phyloP scores from a whole-genome alignment of 2,888 invertebrate genomes.

The Dicyrtoma fusca region DNA sequence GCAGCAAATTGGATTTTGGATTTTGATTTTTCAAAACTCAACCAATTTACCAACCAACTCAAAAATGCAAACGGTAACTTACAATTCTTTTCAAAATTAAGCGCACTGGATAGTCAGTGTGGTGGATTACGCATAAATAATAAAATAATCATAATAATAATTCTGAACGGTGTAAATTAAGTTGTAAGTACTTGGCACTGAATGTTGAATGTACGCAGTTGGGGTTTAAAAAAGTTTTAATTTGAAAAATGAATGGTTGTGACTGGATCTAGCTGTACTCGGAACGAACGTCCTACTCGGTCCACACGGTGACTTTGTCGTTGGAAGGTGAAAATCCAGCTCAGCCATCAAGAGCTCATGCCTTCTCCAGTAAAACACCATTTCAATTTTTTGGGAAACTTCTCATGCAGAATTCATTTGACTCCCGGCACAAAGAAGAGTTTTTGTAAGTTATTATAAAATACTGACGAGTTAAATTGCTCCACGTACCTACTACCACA shows the following conservation, averaged over 20 bases:
- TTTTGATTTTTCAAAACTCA: background rate
- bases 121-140: background rate
- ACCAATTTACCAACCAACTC: background rate
- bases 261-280: constrained; percentile 25
- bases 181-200: background rate
- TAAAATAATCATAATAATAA: background rate
- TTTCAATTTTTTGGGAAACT: constrained; percentile 30
- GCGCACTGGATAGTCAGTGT: background rate
- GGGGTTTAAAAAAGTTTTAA: background rate
- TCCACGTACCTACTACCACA: background rate
- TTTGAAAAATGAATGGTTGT: background rate
- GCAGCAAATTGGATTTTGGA: too few species aligned
- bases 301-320: constrained; percentile 23
- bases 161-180: background rate
- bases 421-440: constrained; percentile 30
- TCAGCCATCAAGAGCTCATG: constrained; percentile 9
- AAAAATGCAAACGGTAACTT: constrained; percentile 4
- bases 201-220: background rate
- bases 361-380: constrained; percentile 23
- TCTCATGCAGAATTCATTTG: constrained; percentile 35
- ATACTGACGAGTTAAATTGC: constrained; percentile 4
- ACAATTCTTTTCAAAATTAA: background rate
- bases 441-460: constrained; percentile 27
- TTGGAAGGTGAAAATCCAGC: constrained; percentile 15
- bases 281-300: constrained; percentile 26